phyloP scores from a whole-genome alignment of 2,888 invertebrate species.

The Cantharis nigra region DNA sequence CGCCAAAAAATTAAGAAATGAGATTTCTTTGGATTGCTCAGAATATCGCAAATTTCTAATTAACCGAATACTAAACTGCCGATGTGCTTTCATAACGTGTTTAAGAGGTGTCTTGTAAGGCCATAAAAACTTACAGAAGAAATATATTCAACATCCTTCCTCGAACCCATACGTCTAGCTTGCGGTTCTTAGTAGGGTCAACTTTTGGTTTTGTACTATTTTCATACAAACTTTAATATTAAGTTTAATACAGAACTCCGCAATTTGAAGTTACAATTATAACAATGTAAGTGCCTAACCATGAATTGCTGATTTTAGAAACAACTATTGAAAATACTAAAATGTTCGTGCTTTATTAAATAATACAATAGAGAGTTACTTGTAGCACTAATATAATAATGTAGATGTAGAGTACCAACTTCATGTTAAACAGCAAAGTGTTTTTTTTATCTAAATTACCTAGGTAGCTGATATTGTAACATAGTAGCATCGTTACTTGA shows the following conservation, averaged over 20 bases:
- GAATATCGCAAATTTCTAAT: no score
- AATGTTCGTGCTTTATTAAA: not conserved
- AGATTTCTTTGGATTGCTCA: no score
- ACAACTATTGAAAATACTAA: not conserved
- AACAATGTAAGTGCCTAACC: not conserved
- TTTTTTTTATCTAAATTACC: not conserved
- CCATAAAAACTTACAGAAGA: not conserved
- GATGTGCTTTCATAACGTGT: no score
- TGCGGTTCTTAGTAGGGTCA: not conserved
- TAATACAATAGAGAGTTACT: not conserved
- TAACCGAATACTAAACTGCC: no score
- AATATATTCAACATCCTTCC: not conserved
- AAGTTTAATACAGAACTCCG: not conserved
- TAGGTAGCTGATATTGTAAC: not conserved
- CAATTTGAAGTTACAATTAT: not conserved
- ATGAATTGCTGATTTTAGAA: not conserved
- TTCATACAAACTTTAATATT: not conserved
- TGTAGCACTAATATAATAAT: not conserved
- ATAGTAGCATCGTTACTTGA: not conserved
- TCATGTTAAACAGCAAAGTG: not conserved
- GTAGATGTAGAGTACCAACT: not conserved
- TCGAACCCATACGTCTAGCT: no score
- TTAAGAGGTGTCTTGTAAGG: not conserved
- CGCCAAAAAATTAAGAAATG: no score
- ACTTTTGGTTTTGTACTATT: not conserved